A percentile compares a stretch with the other conserved stretches of the same genome.
phyloP scores from a whole-genome alignment of 2,113 vertebrate species.

The Typhlomys cinereus region DNA sequence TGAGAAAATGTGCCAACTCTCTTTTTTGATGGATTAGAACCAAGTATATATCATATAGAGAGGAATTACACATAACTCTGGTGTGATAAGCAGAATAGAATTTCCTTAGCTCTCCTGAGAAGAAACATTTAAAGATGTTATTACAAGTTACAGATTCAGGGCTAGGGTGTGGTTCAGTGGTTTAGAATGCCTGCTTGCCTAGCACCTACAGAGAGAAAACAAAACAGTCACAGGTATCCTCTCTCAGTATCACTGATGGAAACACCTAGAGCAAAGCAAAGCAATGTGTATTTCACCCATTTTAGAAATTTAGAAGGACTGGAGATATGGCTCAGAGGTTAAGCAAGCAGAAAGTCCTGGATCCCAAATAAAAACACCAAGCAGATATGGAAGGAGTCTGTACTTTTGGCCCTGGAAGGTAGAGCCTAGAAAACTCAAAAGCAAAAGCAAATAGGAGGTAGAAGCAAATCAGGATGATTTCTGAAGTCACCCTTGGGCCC shows the following conservation, averaged over 20 bases:
- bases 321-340: too few species aligned
- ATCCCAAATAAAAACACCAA: too few species aligned
- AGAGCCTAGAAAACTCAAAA: too few species aligned
- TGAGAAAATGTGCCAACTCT: not conserved
- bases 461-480: too few species aligned
- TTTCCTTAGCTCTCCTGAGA: slow-evolving; percentile 19
- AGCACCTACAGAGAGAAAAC: not conserved
- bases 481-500: too few species aligned
- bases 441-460: too few species aligned
- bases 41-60: not conserved
- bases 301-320: not conserved
- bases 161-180: not conserved
- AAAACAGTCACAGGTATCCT: not conserved
- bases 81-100: not conserved
- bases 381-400: too few species aligned
- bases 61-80: not conserved
- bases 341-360: too few species aligned
- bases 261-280: not conserved
- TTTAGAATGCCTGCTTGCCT: not conserved
- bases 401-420: too few species aligned
- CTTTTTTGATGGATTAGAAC: slow-evolving; percentile 14
- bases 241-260: slow-evolving; percentile 20
- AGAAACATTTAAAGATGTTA: slow-evolving; percentile 36
- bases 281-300: not conserved
- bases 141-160: slow-evolving; percentile 38